Base-by-base conservation (phyloP, 1,140 invertebrate species). In the Pachypsylla venusta region DNA sequence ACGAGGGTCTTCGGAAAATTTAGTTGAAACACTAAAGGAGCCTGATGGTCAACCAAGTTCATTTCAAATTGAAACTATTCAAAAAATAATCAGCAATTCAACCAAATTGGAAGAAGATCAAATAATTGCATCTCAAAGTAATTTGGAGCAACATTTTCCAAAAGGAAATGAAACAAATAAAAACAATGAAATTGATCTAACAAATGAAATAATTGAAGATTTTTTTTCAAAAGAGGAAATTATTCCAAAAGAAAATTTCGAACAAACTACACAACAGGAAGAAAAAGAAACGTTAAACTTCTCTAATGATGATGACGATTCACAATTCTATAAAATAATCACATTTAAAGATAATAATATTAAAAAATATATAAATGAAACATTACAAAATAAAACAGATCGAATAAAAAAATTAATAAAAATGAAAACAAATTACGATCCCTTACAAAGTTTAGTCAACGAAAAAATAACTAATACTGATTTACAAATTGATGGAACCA, bases 281-380 rank as follows among this genome's bases (percentile, higher is more conserved):
- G 16, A 35, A 35, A 10, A 35, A 35, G 30, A 35, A 10, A 12
- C 30, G n/a, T n/a, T n/a, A n/a, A n/a, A n/a, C n/a, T n/a, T n/a
- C n/a, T n/a, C n/a, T n/a, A n/a, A n/a, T 35, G 30, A 10, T 7
- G 42, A 48, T 19, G 42, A 48, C 42, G n/a, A 48, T n/a, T n/a
- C 16, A n/a, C 16, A 22, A 7, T 48, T 48, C 42, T 48, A 48
- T 22, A 48, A 48, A 48, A 48, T 48, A 22, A 48, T 48, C 42
- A 48, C 42, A 22, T 48, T 22, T n/a, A 48, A 48, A 48, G 42
- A 48, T 19, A 5, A 48, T 22, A n/a, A 48, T n/a, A 48, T 48
- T 22, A 48, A 19, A 48, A 48, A n/a, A n/a, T 48, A 19, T 22
- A 10, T 48, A 5, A 5, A n/a, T 19, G 42, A 48, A n/a, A 48